Evolutionary conservation across 1,140 invertebrate genomes (phyloP), one percentile per base, ranked within the genome.

Genomic region (Tetramorium alpestre): DNA sequence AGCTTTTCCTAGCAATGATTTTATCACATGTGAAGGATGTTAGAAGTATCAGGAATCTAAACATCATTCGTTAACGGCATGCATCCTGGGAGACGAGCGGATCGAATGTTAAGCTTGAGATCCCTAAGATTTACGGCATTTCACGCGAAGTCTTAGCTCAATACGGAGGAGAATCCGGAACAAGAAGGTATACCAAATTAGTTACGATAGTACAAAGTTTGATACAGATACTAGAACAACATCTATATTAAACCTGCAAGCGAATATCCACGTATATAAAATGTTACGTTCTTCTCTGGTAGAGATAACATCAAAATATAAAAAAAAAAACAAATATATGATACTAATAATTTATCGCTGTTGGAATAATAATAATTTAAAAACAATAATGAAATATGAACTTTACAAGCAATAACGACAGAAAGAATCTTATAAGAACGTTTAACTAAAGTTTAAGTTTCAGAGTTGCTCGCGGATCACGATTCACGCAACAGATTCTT

Each of bases 111-210:
- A 47, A 69, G 65, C 44, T 69, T 49, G 28, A 47, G 22, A 69
- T 33, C 22, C 7, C n/a, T 13, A 41, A 67, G 77, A 86, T 86
- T 81, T 81, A 80, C 47, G 49, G 44, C 33, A 25, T 80, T 86
- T 69, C 73, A 16, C 51, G 47, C 38, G 8, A 28, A 77, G 72
- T 69, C 44, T 86, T 80, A 58, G 41, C 38, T 38, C 51, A 28
- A n/a, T 13, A 64, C 28, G 44, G 4, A 82, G 58, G 65, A 38
- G 38, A 75, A 84, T 56, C 62, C 49, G 11, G n/a, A 54, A 22
- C 18, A 51, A 80, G 72, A 80, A 49, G 25, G 18, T 87, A 41
- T 64, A 64, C 47, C 44, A 67, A 84, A 87, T 87, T 84, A 87
- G 78, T 87, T 84, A 49, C 65, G 38, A 69, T 69, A 84, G 80